Base-by-base conservation (phyloP, 2,797 vertebrate species). In the Salarias fasciatus region DNA sequence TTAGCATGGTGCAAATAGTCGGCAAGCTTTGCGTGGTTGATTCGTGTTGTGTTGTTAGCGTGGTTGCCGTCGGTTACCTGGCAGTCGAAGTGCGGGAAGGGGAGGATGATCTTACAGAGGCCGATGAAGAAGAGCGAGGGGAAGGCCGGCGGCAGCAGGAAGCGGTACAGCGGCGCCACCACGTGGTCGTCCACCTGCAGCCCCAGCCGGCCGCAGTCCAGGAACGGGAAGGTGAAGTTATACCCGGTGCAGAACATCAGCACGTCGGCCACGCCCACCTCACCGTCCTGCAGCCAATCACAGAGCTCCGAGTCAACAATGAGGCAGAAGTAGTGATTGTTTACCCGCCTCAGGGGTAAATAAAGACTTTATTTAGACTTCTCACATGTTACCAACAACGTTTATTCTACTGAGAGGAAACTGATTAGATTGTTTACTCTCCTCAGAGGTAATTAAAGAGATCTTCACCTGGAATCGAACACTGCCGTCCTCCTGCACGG, bases 201-300 rank as follows among this genome's bases (percentile, higher is more conserved):
- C 28, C 86, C 82, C 59, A 93, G 77, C 37, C 71, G 53, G 6
- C 58, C 59, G 0, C 57, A 56, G 0, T 80, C 51, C 61, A 95
- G 77, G 76, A 93, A 95, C 0, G 89, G 90, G 43, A 80, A 94
- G 9, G 40, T 77, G 80, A 92, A 94, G 46, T 83, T 91, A 80
- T 95, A 95, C 0, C 93, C 94, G 0, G 94, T 95, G 72, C 94
- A 94, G 79, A 94, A 84, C 41, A 95, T 82, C 69, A 94, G 83
- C 6, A 86, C 75, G 6, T 95, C 88, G 0, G 92, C 87, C 0
- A 8, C 0, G 33, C 50, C 24, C 46, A 69, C 41, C 0, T 76
- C 86, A 31, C 90, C 90, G 0, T 94, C 92, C 80, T 85, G 75
- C 11, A n/a, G 15, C 0, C 35, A 9, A 40, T 8, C 5, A 29